Conservation (phyloP, 2,888 invertebrate genomes). For the Calameuta pallipes region DNA sequence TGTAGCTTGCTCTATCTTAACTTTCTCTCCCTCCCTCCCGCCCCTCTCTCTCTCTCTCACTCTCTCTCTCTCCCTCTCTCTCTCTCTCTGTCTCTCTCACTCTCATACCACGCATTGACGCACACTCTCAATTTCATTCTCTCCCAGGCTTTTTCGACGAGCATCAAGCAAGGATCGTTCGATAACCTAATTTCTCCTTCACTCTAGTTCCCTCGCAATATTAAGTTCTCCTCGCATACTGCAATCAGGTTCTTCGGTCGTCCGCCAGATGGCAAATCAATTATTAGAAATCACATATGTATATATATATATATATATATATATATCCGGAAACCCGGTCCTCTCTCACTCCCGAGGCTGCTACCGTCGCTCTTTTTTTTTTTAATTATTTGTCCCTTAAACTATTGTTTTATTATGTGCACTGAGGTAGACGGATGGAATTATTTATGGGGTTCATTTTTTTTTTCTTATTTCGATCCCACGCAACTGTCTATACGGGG, state of each 20-base stretch:
- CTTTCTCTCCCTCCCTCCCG: not conserved
- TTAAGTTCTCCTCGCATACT: not conserved
- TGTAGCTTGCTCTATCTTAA: not conserved
- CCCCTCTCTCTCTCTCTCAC: not conserved
- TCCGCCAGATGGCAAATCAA: not conserved
- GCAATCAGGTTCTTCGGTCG: not conserved
- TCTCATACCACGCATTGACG: not conserved
- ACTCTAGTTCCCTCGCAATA: not conserved
- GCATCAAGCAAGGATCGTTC: not conserved
- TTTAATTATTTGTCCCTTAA: slow-evolving; percentile 40
- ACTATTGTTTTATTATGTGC: slow-evolving; percentile 57
- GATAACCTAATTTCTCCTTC: not conserved
- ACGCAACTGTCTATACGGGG: slow-evolving; percentile 8
- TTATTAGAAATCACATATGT: not conserved
- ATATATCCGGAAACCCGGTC: not conserved
- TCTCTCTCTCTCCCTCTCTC: not conserved
- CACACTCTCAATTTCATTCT: not conserved
- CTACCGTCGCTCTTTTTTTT: slow-evolving; percentile 12
- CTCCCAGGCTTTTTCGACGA: not conserved
- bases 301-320: too few relatives aligned
- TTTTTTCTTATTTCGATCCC: slow-evolving; percentile 13
- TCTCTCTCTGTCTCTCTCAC: not conserved
- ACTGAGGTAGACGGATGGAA: slow-evolving; percentile 65
- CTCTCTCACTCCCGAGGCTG: not conserved
- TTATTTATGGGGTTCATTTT: slow-evolving; percentile 33